Evolutionary conservation across 2,797 vertebrate genomes (phyloP).

Genomic region (Rhincodon typus): DNA sequence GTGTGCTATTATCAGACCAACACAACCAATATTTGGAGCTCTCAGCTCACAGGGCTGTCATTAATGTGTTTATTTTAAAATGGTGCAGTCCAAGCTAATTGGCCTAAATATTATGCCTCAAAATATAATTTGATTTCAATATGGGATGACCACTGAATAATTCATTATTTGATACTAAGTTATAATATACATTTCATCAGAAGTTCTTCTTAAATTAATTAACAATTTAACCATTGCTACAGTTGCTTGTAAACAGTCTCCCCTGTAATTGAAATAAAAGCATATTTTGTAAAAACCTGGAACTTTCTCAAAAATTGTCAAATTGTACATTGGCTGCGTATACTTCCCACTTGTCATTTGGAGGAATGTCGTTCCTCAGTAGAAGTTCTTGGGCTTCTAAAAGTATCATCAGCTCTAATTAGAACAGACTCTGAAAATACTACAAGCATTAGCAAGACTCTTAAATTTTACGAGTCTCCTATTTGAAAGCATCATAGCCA

Average conservation of each 20-base stretch:
- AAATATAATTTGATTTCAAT: background rate
- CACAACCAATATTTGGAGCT: background rate
- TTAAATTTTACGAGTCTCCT: background rate
- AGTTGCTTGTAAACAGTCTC: slow-evolving; percentile 17
- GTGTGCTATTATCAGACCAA: background rate
- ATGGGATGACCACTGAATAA: background rate
- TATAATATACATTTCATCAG: too few species aligned
- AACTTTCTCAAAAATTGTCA: background rate
- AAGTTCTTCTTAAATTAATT: slow-evolving; percentile 19
- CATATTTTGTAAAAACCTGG: slow-evolving; percentile 9
- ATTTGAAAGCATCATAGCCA: background rate
- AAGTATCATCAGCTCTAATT: background rate
- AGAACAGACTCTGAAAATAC: slow-evolving; percentile 24
- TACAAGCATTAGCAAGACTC: background rate
- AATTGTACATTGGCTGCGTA: background rate
- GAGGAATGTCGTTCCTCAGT: background rate
- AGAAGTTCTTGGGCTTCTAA: background rate
- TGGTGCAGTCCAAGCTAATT: background rate
- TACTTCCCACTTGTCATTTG: slow-evolving; percentile 29
- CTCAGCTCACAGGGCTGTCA: background rate
- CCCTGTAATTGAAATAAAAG: background rate
- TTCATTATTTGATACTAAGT: background rate
- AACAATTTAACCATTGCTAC: background rate
- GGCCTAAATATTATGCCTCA: background rate
- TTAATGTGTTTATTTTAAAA: background rate